A percentile compares a stretch with the other conserved stretches of the same genome.
Evolutionary conservation across 2,113 vertebrate species (phyloP).

Genomic region (Xyrauchen texanus): DNA sequence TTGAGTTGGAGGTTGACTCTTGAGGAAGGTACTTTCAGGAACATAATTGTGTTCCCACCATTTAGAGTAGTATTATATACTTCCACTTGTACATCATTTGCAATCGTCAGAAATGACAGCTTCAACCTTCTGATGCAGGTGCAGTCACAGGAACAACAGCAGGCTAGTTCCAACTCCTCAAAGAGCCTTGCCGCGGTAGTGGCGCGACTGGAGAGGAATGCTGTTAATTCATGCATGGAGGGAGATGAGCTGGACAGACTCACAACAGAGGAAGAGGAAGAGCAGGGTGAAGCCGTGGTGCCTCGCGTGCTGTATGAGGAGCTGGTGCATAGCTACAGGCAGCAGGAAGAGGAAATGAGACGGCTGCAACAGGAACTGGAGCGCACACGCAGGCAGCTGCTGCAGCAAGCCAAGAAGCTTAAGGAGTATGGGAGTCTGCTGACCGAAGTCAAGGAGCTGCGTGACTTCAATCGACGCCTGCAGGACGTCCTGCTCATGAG

Average conservation of each 20-base stretch:
- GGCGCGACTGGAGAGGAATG: constrained; percentile 85
- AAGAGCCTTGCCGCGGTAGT: constrained; percentile 96
- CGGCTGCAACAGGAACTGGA: constrained; percentile 96
- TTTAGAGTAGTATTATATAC: too few species aligned
- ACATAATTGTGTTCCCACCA: too few species aligned
- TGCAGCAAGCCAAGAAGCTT: constrained; percentile 97
- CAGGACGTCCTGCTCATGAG: constrained; percentile 96
- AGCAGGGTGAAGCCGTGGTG: constrained; percentile 81
- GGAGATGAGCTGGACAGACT: constrained; percentile 77
- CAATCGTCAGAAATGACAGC: background rate
- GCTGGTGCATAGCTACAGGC: constrained; percentile 93
- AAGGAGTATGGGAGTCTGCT: constrained; percentile 95
- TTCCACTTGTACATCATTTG: background rate
- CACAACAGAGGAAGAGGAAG: constrained; percentile 63
- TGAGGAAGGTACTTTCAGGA: too few species aligned
- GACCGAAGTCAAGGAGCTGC: constrained; percentile 96
- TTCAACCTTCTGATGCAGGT: constrained; percentile 51
- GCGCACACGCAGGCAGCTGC: constrained; percentile 92
- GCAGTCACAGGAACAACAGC: constrained; percentile 71
- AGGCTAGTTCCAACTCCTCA: constrained; percentile 74
- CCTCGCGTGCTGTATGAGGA: constrained; percentile 94
- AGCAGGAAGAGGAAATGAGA: constrained; percentile 96
- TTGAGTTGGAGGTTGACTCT: too few species aligned
- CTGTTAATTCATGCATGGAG: constrained; percentile 75
- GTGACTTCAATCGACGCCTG: constrained; percentile 97